Conservation (phyloP, 2,113 vertebrate species). For the Leptobrachium ailaonicum region DNA sequence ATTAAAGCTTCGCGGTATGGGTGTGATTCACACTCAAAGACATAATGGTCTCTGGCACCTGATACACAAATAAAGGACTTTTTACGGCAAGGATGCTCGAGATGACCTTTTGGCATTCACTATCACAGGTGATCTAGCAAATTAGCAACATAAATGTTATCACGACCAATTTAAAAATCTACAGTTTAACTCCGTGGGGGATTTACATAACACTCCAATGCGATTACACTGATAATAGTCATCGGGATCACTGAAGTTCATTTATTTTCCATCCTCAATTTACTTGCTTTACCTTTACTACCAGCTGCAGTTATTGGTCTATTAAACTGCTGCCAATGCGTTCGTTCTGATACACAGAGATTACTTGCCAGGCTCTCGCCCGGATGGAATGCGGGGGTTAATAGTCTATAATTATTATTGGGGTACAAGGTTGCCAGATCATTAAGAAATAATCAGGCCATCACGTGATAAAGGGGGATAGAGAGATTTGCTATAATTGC, state of each 20-base stretch:
- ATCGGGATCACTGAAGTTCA: neutral
- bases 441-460: too few relatives aligned
- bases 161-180: conserved; percentile 67
- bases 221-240: neutral
- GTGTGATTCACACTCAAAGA: conserved; percentile 68
- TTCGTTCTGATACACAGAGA: too few relatives aligned
- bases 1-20: conserved; percentile 74
- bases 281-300: neutral
- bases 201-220: conserved; percentile 31
- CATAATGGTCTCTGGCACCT: conserved; percentile 57
- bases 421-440: too few relatives aligned
- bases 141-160: conserved; percentile 66
- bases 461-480: too few relatives aligned
- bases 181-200: conserved; percentile 65
- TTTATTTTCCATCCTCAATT: neutral
- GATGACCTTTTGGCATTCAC: conserved; percentile 79
- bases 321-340: too few relatives aligned
- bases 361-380: too few relatives aligned
- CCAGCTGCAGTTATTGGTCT: neutral
- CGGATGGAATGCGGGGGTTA: too few relatives aligned
- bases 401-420: too few relatives aligned
- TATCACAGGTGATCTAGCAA: conserved; percentile 80
- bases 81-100: conserved; percentile 54
- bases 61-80: conserved; percentile 71
- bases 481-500: too few relatives aligned